Evolutionary conservation across 2,888 invertebrate species (phyloP), one percentile per base, ranked within the genome.

Genomic region (Himalopsyche japonica): DNA sequence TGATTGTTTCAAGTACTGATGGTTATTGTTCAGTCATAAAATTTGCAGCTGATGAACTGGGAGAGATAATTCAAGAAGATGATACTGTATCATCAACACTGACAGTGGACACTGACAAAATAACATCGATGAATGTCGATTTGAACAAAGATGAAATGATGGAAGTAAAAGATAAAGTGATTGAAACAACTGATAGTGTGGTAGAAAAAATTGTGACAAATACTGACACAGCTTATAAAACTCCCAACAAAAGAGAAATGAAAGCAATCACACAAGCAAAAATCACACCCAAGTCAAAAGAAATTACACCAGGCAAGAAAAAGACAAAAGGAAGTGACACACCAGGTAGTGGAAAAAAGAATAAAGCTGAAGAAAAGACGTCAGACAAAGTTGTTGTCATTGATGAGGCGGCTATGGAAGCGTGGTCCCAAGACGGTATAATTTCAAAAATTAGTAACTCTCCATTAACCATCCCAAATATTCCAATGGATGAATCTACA

Each of bases 1-100:
- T 98, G 84, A 92, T 96, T 7, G 95, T 95, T 0, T 96, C 97
- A 3, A 98, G 98, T 18, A 96, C 97, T 0, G 98, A 98, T 91
- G 98, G 98, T 1, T 98, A 96, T 90, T 97, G 97, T 90, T 96
- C 97, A 0, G 91, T 98, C 81, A 93, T 97, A 30, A 94, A 95
- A n/a, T 97, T 98, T 90, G 93, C 93, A 47, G 90, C 93, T 8
- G 93, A 92, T 18, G 97, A 97, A 91, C 90, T 97, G 18, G 97
- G 97, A 7, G 89, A 90, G 32, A 80, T 48, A 34, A 24, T 27
- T 37, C 47, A 76, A 79, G 82, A 82, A 76, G 24, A 64, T 7
- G 78, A 80, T 15, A 57, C 20, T 6, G 47, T 70, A n/a, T 79
- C 34, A 27, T 64, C 82, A 76, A 83, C 49, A 83, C n/a, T 37